Evolutionary conservation across 1,140 invertebrate species (phyloP).

Genomic region (Trichogramma pretiosum): DNA sequence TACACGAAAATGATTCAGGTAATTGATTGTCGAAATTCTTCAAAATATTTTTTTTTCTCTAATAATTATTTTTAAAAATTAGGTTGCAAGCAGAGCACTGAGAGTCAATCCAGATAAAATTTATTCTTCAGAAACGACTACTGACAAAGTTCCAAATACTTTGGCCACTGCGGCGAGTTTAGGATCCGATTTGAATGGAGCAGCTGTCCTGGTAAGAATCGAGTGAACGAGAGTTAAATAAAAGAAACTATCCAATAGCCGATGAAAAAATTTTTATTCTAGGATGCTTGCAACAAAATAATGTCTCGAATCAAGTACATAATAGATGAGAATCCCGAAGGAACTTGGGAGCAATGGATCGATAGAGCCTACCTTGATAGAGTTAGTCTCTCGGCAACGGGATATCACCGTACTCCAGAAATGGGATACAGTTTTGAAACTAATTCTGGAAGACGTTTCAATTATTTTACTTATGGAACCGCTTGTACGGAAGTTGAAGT

Average conservation of each 20-base stretch:
- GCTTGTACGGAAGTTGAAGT: conserved; percentile 76
- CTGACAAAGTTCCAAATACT: conserved; percentile 90
- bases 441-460: conserved; percentile 63
- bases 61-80: not conserved
- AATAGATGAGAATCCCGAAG: conserved; percentile 66
- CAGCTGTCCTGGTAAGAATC: conserved; percentile 69
- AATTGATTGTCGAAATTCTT: conserved; percentile 5
- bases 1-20: conserved; percentile 92
- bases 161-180: conserved; percentile 85
- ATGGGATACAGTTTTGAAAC: conserved; percentile 67
- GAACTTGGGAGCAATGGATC: conserved; percentile 80
- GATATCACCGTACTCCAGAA: conserved; percentile 72
- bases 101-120: conserved; percentile 69
- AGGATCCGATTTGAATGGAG: conserved; percentile 88
- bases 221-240: not conserved
- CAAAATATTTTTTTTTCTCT: not conserved
- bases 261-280: conserved; percentile 1
- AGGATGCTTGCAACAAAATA: conserved; percentile 75
- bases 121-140: conserved; percentile 79
- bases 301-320: conserved; percentile 69
- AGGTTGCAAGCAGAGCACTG: conserved; percentile 64
- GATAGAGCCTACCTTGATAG: conserved; percentile 69
- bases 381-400: conserved; percentile 74
- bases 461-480: conserved; percentile 73
- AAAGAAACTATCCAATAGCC: not conserved